Evolutionary conservation across 2,888 invertebrate genomes (phyloP).

Genomic region (Euproctis similis): DNA sequence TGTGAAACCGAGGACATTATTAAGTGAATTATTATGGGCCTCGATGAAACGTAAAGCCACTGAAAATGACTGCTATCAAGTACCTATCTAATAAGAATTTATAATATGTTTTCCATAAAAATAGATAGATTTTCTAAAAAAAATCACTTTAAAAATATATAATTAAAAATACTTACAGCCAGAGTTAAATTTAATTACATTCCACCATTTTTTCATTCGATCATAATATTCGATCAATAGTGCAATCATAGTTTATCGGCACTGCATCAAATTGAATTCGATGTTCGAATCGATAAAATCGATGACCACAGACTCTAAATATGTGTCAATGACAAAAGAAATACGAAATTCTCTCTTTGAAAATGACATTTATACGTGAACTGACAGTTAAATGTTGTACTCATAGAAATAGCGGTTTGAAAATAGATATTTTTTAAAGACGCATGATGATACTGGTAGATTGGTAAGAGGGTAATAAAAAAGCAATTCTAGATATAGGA

Average conservation of each 20-base stretch:
- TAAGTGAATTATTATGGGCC: constrained; percentile 11
- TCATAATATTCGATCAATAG: neutral
- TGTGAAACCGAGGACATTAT: constrained; percentile 16
- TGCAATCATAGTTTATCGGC: constrained; percentile 12
- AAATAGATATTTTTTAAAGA: constrained; percentile 15
- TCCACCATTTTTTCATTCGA: constrained; percentile 4
- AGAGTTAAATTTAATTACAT: constrained; percentile 8
- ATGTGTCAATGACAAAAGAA: constrained; percentile 7
- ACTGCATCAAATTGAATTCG: constrained; percentile 13
- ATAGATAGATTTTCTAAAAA: constrained; percentile 1
- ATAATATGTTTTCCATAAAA: constrained; percentile 1
- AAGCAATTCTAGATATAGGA: constrained; percentile 40
- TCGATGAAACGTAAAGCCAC: neutral
- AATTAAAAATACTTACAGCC: constrained; percentile 1
- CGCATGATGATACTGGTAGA: constrained; percentile 10
- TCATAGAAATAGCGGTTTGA: constrained; percentile 18
- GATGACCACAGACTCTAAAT: constrained; percentile 5
- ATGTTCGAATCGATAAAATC: constrained; percentile 11
- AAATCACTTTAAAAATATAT: constrained; percentile 6
- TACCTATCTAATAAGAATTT: neutral
- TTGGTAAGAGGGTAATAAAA: constrained; percentile 38
- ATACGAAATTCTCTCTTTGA: constrained; percentile 4
- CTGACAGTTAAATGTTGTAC: constrained; percentile 2
- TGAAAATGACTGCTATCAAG: constrained; percentile 1
- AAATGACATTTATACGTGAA: constrained; percentile 3